Conservation (phyloP, 2,113 vertebrate species). For the Cololabis saira region DNA sequence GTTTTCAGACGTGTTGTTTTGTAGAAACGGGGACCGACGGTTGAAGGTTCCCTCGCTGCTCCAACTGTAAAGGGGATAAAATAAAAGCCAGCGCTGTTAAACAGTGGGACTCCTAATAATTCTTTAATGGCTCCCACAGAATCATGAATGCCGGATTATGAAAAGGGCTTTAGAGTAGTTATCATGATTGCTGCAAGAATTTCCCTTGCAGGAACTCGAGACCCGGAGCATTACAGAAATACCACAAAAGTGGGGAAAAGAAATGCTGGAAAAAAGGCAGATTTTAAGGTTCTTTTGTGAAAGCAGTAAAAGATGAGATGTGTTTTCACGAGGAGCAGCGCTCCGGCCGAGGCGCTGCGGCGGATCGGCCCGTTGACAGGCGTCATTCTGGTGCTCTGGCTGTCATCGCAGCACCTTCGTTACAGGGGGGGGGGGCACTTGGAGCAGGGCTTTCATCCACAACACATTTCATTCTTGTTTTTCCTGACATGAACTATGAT, state of each 20-base stretch:
- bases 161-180: not conserved
- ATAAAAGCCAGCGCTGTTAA: constrained; percentile 15
- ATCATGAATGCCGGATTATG: constrained; percentile 16
- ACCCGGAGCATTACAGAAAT: constrained; percentile 10
- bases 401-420: constrained; percentile 13
- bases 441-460: constrained; percentile 24
- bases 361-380: constrained; percentile 27
- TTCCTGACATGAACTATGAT: not conserved
- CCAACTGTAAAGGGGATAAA: constrained; percentile 8
- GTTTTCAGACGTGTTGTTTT: constrained; percentile 7
- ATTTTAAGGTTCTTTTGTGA: constrained; percentile 26
- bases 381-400: constrained; percentile 39
- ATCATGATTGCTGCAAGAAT: constrained; percentile 12
- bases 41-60: constrained; percentile 13
- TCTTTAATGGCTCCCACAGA: not conserved
- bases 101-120: constrained; percentile 16
- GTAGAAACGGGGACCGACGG: constrained; percentile 11
- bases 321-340: constrained; percentile 38
- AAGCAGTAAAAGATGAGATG: constrained; percentile 52
- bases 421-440: constrained; percentile 7
- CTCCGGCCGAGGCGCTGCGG: constrained; percentile 22
- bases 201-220: constrained; percentile 22
- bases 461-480: constrained; percentile 16
- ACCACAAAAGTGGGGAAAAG: not conserved
- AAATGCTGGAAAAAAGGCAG: constrained; percentile 3